Evolutionary conservation across 2,113 vertebrate genomes (phyloP).

Genomic region (Cyanoramphus novaezelandiae): DNA sequence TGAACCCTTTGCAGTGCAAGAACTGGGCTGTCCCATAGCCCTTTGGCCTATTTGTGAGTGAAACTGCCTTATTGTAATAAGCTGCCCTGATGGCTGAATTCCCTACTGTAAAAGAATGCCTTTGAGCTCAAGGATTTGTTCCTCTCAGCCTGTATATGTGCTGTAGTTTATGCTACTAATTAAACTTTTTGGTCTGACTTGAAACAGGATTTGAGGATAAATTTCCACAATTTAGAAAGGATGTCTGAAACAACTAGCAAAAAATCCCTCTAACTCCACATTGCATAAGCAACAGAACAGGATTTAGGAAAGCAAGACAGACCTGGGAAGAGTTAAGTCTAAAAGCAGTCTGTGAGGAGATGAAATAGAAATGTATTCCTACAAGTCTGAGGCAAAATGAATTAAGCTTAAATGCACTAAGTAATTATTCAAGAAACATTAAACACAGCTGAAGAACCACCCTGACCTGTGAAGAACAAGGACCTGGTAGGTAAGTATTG

Average conservation of each 20-base stretch:
- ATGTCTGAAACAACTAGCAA: fast-evolving
- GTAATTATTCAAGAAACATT: background rate
- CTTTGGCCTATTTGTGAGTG: background rate
- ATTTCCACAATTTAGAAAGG: background rate
- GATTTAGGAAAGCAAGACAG: background rate
- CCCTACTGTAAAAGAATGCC: background rate
- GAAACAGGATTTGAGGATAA: background rate
- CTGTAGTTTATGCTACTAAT: background rate
- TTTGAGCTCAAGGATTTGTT: background rate
- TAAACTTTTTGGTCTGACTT: background rate
- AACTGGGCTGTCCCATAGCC: background rate
- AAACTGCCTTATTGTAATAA: background rate
- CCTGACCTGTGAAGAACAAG: background rate
- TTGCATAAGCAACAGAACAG: background rate
- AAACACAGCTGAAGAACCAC: background rate
- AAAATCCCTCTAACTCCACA: background rate
- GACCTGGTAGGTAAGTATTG: background rate
- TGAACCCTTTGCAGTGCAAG: background rate
- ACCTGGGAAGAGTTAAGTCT: background rate
- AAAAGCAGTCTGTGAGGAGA: background rate
- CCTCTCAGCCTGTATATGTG: background rate
- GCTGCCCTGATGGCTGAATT: background rate
- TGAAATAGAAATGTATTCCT: background rate
- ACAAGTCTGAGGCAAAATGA: background rate
- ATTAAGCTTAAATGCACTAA: background rate